These are phyloP conservation scores for Ameiurus melas DNA, from an alignment of 2,113 vertebrate genomes.

Conservation along the genomic window DNA sequence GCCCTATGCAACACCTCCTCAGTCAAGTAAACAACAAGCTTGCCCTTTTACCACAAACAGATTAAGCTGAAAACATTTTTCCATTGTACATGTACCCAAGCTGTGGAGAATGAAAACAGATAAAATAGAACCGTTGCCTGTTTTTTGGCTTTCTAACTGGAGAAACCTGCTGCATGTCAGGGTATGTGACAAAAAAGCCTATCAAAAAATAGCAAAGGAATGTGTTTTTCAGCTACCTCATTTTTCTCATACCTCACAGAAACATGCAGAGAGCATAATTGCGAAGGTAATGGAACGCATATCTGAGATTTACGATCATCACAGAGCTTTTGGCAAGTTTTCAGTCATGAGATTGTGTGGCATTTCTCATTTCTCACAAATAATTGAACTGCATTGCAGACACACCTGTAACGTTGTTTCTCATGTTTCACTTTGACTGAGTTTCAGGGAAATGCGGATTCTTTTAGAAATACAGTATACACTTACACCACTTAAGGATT, in stretches of 20 bases:
- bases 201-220: slow-evolving; percentile 55
- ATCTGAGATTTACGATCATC: slow-evolving; percentile 44
- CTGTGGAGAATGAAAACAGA: slow-evolving; percentile 24
- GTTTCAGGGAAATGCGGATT: slow-evolving; percentile 8
- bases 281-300: slow-evolving; percentile 40
- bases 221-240: slow-evolving; percentile 56
- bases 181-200: slow-evolving; percentile 34
- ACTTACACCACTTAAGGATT: background rate
- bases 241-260: slow-evolving; percentile 61
- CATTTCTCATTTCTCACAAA: slow-evolving; percentile 44
- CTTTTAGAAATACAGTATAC: background rate
- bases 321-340: slow-evolving; percentile 41
- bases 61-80: slow-evolving; percentile 49
- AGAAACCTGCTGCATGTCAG: slow-evolving; percentile 65
- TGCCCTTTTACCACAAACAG: slow-evolving; percentile 69
- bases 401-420: slow-evolving; percentile 37
- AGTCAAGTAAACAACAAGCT: slow-evolving; percentile 74
- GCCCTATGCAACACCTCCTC: slow-evolving; percentile 70
- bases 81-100: background rate
- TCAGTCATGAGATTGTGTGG: slow-evolving; percentile 16
- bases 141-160: slow-evolving; percentile 60
- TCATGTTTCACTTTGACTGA: slow-evolving; percentile 2
- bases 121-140: slow-evolving; percentile 43
- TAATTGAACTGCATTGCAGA: slow-evolving; percentile 34
- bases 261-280: slow-evolving; percentile 32